phyloP scores from a whole-genome alignment of 1,140 invertebrate species.

The Camponotus pennsylvanicus region DNA sequence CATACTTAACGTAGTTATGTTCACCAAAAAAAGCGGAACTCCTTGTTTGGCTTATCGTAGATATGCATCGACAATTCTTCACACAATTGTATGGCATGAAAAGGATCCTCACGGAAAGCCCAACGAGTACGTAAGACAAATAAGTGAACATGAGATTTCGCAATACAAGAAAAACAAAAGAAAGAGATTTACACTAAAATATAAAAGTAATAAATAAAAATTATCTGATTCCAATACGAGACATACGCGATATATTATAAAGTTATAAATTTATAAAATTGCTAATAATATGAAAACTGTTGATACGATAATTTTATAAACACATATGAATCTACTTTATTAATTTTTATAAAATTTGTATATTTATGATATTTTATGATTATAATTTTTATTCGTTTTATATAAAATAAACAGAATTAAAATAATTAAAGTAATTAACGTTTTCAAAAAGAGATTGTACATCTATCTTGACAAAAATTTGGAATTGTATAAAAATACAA shows the following conservation, averaged over 20 bases:
- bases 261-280: neutral
- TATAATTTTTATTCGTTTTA: neutral
- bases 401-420: neutral
- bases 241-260: neutral
- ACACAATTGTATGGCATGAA: conserved; percentile 92
- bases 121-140: conserved; percentile 84
- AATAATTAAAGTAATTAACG: neutral
- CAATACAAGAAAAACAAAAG: neutral
- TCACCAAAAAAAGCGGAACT: conserved; percentile 89
- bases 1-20: conserved; percentile 89
- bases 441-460: neutral
- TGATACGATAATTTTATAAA: neutral
- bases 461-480: too few species aligned
- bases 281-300: neutral
- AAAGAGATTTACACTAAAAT: neutral
- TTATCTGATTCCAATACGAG: neutral
- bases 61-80: conserved; percentile 89
- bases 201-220: neutral
- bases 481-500: too few species aligned
- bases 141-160: neutral
- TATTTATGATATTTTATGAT: too few species aligned
- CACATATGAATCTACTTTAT: neutral
- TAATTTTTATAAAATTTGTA: neutral
- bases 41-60: conserved; percentile 90
- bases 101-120: conserved; percentile 87